phyloP scores from a whole-genome alignment of 1,140 invertebrate species.

The Microvelia longipes region DNA sequence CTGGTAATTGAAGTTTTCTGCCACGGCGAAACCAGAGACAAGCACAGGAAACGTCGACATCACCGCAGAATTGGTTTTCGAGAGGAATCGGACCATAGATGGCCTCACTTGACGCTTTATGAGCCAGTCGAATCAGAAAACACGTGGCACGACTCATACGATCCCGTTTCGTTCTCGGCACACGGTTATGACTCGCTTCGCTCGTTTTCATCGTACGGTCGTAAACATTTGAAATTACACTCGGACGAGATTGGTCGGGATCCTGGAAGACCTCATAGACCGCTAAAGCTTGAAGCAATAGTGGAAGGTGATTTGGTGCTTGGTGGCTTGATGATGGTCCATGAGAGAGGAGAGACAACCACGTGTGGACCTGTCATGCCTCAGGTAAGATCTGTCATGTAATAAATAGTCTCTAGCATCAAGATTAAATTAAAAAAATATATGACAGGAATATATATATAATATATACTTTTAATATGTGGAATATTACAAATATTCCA shows the following conservation, averaged over 20 bases:
- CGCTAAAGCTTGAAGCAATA: constrained; percentile 61
- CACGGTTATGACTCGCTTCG: background rate
- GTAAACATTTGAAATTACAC: background rate
- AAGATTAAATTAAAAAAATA: background rate
- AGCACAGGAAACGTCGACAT: background rate
- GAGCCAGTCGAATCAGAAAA: too few species aligned
- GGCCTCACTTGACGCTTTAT: too few species aligned
- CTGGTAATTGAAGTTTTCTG: background rate
- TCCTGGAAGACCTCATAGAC: constrained; percentile 31
- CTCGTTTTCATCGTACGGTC: background rate
- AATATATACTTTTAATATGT: too few species aligned
- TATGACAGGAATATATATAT: too few species aligned
- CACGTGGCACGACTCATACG: background rate
- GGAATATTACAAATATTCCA: too few species aligned
- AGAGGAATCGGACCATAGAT: background rate
- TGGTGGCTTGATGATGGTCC: constrained; percentile 90
- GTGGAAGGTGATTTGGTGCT: constrained; percentile 71
- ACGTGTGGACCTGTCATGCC: constrained; percentile 88
- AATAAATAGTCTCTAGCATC: constrained; percentile 57
- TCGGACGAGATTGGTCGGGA: background rate
- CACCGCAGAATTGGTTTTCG: background rate
- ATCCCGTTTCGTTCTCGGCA: background rate
- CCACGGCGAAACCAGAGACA: background rate
- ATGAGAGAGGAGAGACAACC: constrained; percentile 67
- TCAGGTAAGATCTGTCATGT: too few species aligned